Conservation (phyloP, 2,797 vertebrate genomes). For the Scolopax rusticola region DNA sequence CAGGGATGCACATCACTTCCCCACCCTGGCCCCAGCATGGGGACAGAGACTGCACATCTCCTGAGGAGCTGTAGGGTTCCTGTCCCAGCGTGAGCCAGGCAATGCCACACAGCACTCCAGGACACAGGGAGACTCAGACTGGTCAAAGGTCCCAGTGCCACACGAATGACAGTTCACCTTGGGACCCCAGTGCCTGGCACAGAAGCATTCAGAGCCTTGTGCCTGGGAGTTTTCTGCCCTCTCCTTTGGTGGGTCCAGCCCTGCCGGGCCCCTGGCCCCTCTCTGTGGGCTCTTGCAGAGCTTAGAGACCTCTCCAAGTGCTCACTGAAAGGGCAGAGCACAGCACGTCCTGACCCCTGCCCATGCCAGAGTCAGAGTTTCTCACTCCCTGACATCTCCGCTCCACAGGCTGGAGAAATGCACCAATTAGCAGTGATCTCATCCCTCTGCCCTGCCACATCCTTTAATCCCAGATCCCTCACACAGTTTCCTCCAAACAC, state of each 20-base stretch:
- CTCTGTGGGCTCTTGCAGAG: background rate
- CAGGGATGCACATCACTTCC: background rate
- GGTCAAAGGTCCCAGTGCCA: background rate
- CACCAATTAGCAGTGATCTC: background rate
- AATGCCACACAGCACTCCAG: rapidly evolving
- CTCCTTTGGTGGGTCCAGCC: background rate
- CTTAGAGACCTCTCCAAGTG: background rate
- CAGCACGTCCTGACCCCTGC: rapidly evolving
- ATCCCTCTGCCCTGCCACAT: background rate
- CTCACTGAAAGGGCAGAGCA: rapidly evolving
- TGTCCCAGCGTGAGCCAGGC: background rate
- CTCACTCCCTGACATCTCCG: background rate
- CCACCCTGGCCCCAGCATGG: background rate
- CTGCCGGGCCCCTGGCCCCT: background rate
- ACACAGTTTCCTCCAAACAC: background rate
- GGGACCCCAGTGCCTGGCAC: rapidly evolving
- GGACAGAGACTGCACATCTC: rapidly evolving
- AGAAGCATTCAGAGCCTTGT: background rate
- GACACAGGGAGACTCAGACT: rapidly evolving
- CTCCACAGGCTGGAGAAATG: background rate
- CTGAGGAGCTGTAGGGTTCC: background rate
- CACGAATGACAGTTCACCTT: rapidly evolving
- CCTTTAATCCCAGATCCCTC: background rate
- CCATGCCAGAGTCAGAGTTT: background rate
- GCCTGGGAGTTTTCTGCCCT: background rate